These are phyloP conservation scores for Sacculina carcini DNA, from an alignment of 2,888 invertebrate species.

Conservation along the genomic window DNA sequence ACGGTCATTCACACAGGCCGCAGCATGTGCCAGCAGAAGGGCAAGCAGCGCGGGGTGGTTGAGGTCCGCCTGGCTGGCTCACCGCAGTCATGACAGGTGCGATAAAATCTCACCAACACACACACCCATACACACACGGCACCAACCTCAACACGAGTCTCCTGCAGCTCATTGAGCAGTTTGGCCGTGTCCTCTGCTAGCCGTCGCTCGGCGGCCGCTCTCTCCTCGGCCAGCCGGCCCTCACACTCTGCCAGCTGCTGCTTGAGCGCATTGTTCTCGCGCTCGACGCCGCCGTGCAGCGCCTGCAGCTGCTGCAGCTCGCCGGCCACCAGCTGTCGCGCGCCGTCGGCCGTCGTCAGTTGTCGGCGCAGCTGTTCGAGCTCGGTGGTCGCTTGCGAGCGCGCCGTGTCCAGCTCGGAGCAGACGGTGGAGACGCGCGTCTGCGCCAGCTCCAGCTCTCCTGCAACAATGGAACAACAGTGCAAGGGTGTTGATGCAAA, in stretches of 20 bases:
- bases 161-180: neutral
- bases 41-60: too few relatives aligned
- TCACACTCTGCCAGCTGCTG: neutral
- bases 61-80: too few relatives aligned
- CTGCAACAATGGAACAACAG: neutral
- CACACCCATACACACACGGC: neutral
- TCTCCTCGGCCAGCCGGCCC: neutral
- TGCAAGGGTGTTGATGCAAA: too few relatives aligned
- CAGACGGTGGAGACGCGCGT: neutral
- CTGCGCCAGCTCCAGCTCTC: neutral
- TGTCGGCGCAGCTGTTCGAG: neutral
- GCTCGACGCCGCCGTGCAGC: neutral
- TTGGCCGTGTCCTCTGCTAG: neutral
- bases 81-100: too few relatives aligned
- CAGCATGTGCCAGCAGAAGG: too few relatives aligned
- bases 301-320: conserved; percentile 2
- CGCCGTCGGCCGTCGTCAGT: neutral
- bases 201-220: neutral
- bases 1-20: too few relatives aligned
- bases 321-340: neutral
- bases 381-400: neutral
- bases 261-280: neutral
- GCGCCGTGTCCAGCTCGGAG: neutral
- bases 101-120: neutral
- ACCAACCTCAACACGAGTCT: neutral